phyloP scores from a whole-genome alignment of 2,113 vertebrate species.

The Vulpes vulpes region DNA sequence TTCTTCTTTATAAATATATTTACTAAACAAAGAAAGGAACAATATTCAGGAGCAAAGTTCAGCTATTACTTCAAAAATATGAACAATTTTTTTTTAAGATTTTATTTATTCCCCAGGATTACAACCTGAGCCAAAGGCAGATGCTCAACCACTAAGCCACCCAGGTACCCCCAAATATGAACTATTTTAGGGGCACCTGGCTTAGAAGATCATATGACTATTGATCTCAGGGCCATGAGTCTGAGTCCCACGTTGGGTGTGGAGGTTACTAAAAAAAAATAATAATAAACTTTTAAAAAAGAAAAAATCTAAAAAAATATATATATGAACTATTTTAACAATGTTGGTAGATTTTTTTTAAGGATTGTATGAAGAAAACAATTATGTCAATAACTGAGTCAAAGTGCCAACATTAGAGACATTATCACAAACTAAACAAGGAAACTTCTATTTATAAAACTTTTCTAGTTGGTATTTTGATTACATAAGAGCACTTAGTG shows the following conservation, averaged over 20 bases:
- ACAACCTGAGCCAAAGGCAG: too few relatives aligned
- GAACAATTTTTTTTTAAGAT: not conserved
- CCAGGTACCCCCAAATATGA: not conserved
- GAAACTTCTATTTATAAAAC: conserved; percentile 1
- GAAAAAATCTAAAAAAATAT: not conserved
- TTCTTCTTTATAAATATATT: conserved; percentile 46
- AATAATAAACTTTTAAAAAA: not conserved
- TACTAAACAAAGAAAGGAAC: conserved; percentile 32
- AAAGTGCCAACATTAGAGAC: conserved; percentile 8
- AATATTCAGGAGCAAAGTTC: conserved; percentile 25
- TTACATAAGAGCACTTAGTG: not conserved
- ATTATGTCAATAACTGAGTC: not conserved
- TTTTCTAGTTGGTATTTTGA: not conserved
- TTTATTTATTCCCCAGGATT: too few relatives aligned
- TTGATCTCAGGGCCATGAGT: not conserved
- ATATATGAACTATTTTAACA: conserved; percentile 25
- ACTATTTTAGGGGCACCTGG: not conserved
- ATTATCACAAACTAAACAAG: conserved; percentile 42
- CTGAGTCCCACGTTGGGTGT: not conserved
- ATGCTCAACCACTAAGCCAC: too few relatives aligned
- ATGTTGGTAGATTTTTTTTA: not conserved
- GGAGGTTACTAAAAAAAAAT: not conserved
- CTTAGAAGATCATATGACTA: not conserved
- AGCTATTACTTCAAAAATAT: not conserved
- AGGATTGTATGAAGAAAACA: not conserved